phyloP scores from a whole-genome alignment of 2,113 vertebrate species.

The Daubentonia madagascariensis region DNA sequence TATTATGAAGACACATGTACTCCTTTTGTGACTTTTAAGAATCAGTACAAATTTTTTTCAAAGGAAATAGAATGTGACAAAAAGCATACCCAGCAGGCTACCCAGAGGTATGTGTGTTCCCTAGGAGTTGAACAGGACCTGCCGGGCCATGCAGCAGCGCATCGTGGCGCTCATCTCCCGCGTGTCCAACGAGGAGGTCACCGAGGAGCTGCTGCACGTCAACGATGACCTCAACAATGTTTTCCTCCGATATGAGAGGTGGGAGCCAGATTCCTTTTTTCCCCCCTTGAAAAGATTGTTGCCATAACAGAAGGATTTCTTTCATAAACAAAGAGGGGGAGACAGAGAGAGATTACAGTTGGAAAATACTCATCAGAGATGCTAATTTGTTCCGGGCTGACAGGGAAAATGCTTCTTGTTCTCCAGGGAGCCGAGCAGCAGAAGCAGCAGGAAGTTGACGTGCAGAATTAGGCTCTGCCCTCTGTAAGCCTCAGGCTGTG shows the following conservation, averaged over 20 bases:
- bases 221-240: slow-evolving; percentile 99
- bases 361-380: slow-evolving; percentile 36
- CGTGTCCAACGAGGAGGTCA: slow-evolving; percentile 96
- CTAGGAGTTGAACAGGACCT: slow-evolving; percentile 97
- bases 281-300: neutral
- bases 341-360: neutral
- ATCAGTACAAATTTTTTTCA: neutral
- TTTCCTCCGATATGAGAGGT: slow-evolving; percentile 97
- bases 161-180: slow-evolving; percentile 96
- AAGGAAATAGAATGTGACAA: neutral
- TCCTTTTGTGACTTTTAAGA: slow-evolving; percentile 18
- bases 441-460: slow-evolving; percentile 10
- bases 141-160: slow-evolving; percentile 97
- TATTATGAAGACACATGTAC: neutral
- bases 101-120: slow-evolving; percentile 43
- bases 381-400: slow-evolving; percentile 45
- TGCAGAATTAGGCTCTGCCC: neutral
- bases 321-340: neutral
- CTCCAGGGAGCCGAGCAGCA: slow-evolving; percentile 41
- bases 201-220: slow-evolving; percentile 95
- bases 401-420: neutral
- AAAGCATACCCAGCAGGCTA: neutral
- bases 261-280: neutral
- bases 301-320: slow-evolving; percentile 1
- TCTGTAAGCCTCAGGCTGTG: neutral